Evolutionary conservation across 2,797 vertebrate species (phyloP).

Genomic region (Pseudochaenichthys georgianus): DNA sequence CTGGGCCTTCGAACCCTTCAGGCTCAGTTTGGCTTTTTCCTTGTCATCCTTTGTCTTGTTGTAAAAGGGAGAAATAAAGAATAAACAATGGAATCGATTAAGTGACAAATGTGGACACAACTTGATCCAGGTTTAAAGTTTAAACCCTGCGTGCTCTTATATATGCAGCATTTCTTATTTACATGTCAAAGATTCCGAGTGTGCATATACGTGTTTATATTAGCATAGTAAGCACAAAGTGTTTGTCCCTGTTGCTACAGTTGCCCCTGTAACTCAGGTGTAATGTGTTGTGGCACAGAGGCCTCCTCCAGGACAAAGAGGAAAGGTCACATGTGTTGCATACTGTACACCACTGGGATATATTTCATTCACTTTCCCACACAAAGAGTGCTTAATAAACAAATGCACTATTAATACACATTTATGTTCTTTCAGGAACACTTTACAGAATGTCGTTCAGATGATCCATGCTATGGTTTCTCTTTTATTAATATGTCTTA

Average conservation of each 20-base stretch:
- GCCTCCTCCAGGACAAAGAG: constrained; percentile 7
- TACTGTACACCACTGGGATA: not conserved
- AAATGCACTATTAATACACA: not conserved
- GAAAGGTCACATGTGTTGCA: constrained; percentile 43
- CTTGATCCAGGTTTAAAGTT: not conserved
- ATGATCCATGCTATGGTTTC: not conserved
- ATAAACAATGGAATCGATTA: not conserved
- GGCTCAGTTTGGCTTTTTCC: constrained; percentile 80
- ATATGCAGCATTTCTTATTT: not conserved
- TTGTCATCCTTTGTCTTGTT: constrained; percentile 79
- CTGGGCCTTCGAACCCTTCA: constrained; percentile 78
- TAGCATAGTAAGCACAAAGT: constrained; percentile 8
- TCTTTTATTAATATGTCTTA: constrained; percentile 1
- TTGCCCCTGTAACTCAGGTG: constrained; percentile 26
- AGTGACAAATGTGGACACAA: not conserved
- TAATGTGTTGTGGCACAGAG: constrained; percentile 37
- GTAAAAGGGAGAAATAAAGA: constrained; percentile 15
- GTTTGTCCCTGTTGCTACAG: constrained; percentile 44
- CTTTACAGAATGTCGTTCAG: not conserved
- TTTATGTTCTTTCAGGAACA: not conserved
- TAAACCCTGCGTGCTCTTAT: not conserved
- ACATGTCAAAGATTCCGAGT: not conserved
- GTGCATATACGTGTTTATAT: constrained; percentile 12
- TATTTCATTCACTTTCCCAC: not conserved
- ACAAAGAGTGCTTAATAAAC: not conserved